A percentile compares a stretch with the other conserved stretches of the same genome.
phyloP scores from a whole-genome alignment of 2,888 invertebrate species.

The Melikaiella ostensackeni region DNA sequence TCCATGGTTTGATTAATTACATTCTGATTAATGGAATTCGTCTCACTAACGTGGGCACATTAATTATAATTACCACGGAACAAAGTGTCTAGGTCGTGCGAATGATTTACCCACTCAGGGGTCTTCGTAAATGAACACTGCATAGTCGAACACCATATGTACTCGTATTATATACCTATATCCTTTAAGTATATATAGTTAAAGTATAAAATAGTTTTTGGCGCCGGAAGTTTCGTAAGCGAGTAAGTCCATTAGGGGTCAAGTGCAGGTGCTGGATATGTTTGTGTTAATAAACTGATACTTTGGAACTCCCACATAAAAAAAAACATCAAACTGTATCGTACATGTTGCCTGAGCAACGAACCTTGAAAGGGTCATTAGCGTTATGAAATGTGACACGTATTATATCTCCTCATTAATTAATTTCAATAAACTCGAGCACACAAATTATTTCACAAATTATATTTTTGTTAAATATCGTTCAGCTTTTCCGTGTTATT shows the following conservation, averaged over 20 bases:
- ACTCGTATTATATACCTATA: too few species aligned
- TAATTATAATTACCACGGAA: constrained; percentile 21
- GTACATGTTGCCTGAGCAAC: constrained; percentile 59
- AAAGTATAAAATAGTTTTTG: background rate
- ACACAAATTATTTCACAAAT: too few species aligned
- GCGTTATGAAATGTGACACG: constrained; percentile 47
- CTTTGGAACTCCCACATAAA: constrained; percentile 18
- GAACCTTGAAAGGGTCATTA: constrained; percentile 66
- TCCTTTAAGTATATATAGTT: background rate
- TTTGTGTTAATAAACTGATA: constrained; percentile 29
- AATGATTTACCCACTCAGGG: background rate
- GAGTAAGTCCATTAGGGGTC: constrained; percentile 29
- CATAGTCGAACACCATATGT: too few species aligned
- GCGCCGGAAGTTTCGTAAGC: constrained; percentile 31
- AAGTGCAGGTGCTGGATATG: constrained; percentile 17
- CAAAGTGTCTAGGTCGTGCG: constrained; percentile 25
- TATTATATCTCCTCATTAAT: constrained; percentile 1
- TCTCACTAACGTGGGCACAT: constrained; percentile 25
- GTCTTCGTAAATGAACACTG: background rate
- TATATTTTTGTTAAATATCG: too few species aligned
- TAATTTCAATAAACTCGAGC: background rate
- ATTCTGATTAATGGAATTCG: constrained; percentile 25
- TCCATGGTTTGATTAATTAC: constrained; percentile 9
- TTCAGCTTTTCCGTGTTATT: too few species aligned
- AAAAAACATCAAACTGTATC: constrained; percentile 45